Evolutionary conservation across 2,113 vertebrate genomes (phyloP), one percentile per base, ranked within the genome.

Genomic region (Chloroceryle aenea): DNA sequence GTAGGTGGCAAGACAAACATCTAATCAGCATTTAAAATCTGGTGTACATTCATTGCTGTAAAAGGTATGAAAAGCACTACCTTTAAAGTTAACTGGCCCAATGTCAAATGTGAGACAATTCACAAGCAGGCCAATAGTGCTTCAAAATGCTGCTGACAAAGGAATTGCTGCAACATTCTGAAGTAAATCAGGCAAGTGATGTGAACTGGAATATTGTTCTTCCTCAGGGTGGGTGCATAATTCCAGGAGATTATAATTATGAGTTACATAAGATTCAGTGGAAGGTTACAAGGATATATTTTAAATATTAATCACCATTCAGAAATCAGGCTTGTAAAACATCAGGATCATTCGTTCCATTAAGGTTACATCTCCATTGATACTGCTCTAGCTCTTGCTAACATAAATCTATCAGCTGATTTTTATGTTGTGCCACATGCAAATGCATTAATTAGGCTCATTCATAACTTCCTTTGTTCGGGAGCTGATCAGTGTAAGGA

Each of bases 21-120:
- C 83, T 86, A 92, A 97, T 88, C 85, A 94, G 83, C 83, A 88
- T 94, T 86, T 83, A 59, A 88, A 93, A 90, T 74, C 42, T 77
- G 68, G 88, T 88, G 48, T 38, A 48, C 25, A 7, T 90, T 90
- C 85, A 82, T 45, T 76, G 90, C 88, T 80, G 86, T 26, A 86
- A 90, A 93, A 86, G 55, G 32, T 77, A 86, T 11, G 83, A 83
- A 71, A 94, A 90, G 63, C 14, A 34, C 34, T 80, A 63, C 79
- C 68, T 93, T 67, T 77, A 83, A 85, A 93, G 40, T 66, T 80
- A 88, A 90, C 55, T 83, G 75, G 92, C 90, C 22, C 40, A 36
- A 80, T 45, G 53, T 27, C 93, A 93, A 96, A 88, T 77, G 36
- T 0, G 0, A 82, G 68, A 45, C 5, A 66, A 77, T 86, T 86